These are phyloP conservation scores for Bradypodion pumilum DNA, from an alignment of 2,797 vertebrate species.

Conservation along the genomic window DNA sequence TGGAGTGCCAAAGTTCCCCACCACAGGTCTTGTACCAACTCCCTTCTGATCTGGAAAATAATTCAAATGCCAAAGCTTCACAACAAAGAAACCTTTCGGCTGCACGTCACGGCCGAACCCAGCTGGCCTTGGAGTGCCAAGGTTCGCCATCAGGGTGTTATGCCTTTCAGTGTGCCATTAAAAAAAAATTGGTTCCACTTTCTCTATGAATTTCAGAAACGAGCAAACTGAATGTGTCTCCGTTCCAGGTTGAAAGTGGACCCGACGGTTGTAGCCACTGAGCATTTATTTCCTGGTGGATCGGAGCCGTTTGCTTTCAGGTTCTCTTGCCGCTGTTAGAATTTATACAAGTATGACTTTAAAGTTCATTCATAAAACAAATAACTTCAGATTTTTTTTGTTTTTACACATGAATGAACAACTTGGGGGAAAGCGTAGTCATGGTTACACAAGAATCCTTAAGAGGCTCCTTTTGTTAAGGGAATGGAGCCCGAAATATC, in stretches of 20 bases:
- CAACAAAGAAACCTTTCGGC: too few relatives aligned
- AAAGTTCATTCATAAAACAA: constrained; percentile 36
- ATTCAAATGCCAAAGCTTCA: background rate
- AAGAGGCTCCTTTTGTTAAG: constrained; percentile 67
- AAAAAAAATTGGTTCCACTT: too few relatives aligned
- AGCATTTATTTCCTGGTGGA: background rate
- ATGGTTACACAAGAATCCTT: constrained; percentile 69
- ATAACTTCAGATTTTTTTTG: constrained; percentile 58
- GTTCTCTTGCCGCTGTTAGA: background rate
- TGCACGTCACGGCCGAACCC: rapidly evolving
- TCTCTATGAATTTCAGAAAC: background rate
- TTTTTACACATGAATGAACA: background rate
- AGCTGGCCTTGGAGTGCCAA: too few relatives aligned
- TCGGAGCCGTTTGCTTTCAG: background rate
- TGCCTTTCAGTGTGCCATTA: too few relatives aligned
- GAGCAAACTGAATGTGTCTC: background rate
- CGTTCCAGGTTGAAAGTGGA: background rate
- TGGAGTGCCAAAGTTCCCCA: too few relatives aligned
- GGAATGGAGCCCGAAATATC: constrained; percentile 41
- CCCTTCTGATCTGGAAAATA: background rate
- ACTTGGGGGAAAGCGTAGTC: constrained; percentile 43
- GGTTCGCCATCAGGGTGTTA: too few relatives aligned
- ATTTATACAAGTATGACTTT: background rate
- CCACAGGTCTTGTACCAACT: too few relatives aligned
- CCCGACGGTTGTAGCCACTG: background rate